These are phyloP conservation scores for Chelonus insularis DNA, from an alignment of 1,140 invertebrate species.

Conservation along the genomic window DNA sequence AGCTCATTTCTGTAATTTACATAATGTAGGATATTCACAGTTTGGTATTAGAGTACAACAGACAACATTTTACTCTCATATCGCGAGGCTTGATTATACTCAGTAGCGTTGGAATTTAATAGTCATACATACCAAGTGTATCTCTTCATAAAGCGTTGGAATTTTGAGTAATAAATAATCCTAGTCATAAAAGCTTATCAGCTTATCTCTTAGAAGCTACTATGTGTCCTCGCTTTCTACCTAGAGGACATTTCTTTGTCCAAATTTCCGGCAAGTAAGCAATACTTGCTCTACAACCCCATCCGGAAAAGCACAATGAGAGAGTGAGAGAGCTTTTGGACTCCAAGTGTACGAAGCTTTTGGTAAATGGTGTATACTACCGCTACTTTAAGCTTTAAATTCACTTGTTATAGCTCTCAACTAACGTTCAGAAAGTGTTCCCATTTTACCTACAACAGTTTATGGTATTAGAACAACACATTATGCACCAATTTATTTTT, in stretches of 20 bases:
- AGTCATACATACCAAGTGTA: background rate
- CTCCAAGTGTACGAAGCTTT: constrained; percentile 1
- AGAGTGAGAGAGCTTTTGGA: background rate
- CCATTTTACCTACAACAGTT: background rate
- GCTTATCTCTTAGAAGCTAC: constrained; percentile 24
- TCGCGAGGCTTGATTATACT: too few species aligned
- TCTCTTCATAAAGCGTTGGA: constrained; percentile 18
- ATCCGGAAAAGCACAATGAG: background rate
- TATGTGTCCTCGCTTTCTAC: background rate
- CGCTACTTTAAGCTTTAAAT: too few species aligned
- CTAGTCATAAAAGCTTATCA: constrained; percentile 31
- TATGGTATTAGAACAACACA: background rate
- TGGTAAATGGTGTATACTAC: too few species aligned
- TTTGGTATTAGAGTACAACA: too few species aligned
- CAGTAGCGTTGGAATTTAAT: constrained; percentile 3
- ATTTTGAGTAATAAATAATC: constrained; percentile 29
- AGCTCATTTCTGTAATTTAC: too few species aligned
- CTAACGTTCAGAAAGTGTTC: background rate
- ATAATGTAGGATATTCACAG: too few species aligned
- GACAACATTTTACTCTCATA: too few species aligned
- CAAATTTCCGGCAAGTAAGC: constrained; percentile 13
- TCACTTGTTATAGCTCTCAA: background rate
- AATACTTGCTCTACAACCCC: constrained; percentile 11
- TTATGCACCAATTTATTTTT: background rate
- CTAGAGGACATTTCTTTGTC: constrained; percentile 3